phyloP scores from a whole-genome alignment of 2,113 vertebrate genomes.

The Piaya cayana region DNA sequence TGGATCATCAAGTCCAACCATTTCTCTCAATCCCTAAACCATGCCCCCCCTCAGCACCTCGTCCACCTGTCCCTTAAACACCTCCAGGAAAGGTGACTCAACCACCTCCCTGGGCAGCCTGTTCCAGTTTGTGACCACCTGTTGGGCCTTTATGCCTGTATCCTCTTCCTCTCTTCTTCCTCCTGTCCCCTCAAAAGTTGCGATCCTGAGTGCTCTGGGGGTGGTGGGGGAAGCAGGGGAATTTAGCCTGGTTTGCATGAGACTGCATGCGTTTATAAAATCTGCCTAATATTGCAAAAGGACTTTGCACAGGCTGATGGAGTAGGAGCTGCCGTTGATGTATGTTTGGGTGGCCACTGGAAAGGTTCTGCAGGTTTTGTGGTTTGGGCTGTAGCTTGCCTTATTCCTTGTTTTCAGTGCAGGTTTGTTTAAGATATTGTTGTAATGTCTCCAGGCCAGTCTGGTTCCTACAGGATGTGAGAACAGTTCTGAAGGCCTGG shows the following conservation, averaged over 20 bases:
- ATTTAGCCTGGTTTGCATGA: rapidly evolving
- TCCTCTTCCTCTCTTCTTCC: rapidly evolving
- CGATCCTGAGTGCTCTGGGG: rapidly evolving
- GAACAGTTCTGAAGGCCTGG: background rate
- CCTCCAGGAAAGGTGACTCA: too few relatives aligned
- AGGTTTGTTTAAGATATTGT: background rate
- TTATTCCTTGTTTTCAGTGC: background rate
- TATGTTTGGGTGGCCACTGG: background rate
- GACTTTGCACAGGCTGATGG: background rate
- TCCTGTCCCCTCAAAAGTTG: background rate
- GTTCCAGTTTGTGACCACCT: rapidly evolving
- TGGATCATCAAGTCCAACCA: too few relatives aligned
- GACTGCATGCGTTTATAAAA: rapidly evolving
- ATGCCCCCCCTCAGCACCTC: too few relatives aligned
- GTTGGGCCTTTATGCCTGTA: background rate
- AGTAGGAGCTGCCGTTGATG: background rate
- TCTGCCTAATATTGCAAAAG: background rate
- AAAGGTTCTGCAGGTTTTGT: background rate
- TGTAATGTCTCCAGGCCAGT: background rate
- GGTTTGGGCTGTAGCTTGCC: background rate
- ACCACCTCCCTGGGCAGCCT: too few relatives aligned
- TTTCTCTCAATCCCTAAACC: too few relatives aligned
- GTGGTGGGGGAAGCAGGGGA: rapidly evolving
- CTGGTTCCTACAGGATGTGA: rapidly evolving
- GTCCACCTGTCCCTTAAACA: too few relatives aligned